Evolutionary conservation across 2,113 vertebrate species (phyloP), one percentile per base, ranked within the genome.

Genomic region (Dascyllus trimaculatus): DNA sequence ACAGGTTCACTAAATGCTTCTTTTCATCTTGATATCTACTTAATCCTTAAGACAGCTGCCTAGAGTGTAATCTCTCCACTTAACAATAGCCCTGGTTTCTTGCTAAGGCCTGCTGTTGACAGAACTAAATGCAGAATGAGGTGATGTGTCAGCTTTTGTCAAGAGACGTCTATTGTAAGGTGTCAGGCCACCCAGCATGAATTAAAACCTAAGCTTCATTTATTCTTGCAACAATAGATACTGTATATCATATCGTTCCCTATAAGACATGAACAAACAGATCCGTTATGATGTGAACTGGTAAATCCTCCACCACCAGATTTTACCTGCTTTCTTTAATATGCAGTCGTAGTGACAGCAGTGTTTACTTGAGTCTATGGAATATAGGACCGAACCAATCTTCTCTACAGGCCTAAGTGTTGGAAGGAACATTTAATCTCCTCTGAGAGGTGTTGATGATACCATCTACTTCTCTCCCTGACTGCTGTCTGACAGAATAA

Each of bases 401-500:
- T 4, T 48, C 19, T 61, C 14, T 40, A 19, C 18, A 21, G 7
- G 19, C 22, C 15, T 25, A 29, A 60, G 17, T 48, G 13, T 53
- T 57, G 15, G 5, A 14, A 8, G 17, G n/a, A 57, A 24, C 24
- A 53, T 40, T 38, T 46, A 2, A 53, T 35, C 38, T 52, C 62
- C 61, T 40, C 43, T 65, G 25, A 38, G 63, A 64, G n/a, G 61
- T 53, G 43, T 11, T 46, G 22, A 6, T 3, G 25, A 63, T 24
- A 67, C 29, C 40, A 62, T 72, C n/a, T 38, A 57, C 58, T 49
- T 19, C 22, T 63, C 0, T 38, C n/a, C 9, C 19, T 69, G 61
- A 13, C 49, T 75, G 40, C 69, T 66, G 45, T 53, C 54, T 70
- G 63, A 81, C 58, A 78, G 48, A 63, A 51, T 48, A 17, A 80